Base-by-base conservation (phyloP, 23 tunicate species). In the Diplosoma virens region DNA sequence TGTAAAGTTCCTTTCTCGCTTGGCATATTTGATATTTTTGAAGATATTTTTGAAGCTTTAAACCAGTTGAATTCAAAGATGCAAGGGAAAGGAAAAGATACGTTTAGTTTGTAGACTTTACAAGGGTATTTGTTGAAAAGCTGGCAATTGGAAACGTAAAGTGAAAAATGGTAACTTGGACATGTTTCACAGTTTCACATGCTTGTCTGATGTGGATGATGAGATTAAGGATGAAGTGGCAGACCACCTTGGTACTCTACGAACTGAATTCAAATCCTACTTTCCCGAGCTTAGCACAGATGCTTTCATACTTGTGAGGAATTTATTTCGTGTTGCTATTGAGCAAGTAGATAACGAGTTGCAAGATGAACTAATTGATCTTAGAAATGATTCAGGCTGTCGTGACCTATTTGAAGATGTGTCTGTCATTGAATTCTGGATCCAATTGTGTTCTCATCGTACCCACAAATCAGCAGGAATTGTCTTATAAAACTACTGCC, bases 371-470 rank as follows among this genome's bases (percentile, higher is more conserved):
- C 66, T 79, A 67, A 66, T 67, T 79, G 83, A 79, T 60, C 75
- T 65, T 58, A 45, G 77, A 65, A 79, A 79, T 79, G 77, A 79
- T 34, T 79, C 77, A 67, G 77, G 83, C 77, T 63, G 83, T 66
- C 83, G 83, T 79, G 83, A 76, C 59, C 83, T 79, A 67, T 79
- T 79, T 79, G 74, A 66, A 79, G 75, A 79, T 79, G 83, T 79
- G 83, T 27, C 75, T 79, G 77, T 79, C 77, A 79, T 76, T 37
- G 83, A 65, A 79, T 79, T 79, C 63, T 72, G 78, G 78, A 72
- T 72, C 78, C 32, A 72, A 47, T n/a, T n/a, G 63, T 47, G 78
- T 72, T 33, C 78, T 48, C 78, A 72, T 72, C 78, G 48, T 48
- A 72, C 48, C 78, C 78, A 72, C 61, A 72, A 72, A 72, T 72